Evolutionary conservation across 1,140 invertebrate species (phyloP).

Genomic region (Sipha flava): DNA sequence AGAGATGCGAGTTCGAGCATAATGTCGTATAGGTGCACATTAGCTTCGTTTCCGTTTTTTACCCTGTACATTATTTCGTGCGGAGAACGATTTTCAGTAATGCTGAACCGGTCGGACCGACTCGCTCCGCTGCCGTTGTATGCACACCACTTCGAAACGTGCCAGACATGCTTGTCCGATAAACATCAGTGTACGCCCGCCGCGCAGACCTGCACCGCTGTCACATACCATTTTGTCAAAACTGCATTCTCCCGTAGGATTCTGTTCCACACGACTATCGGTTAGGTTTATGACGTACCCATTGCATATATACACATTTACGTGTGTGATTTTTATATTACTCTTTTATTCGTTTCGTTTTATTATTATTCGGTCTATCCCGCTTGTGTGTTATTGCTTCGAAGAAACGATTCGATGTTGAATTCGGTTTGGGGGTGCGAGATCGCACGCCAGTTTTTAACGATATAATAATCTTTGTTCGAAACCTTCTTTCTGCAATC

Average conservation of each 20-base stretch:
- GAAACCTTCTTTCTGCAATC: no score
- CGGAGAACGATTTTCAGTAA: background rate
- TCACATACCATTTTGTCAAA: slow-evolving; percentile 31
- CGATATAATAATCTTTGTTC: no score
- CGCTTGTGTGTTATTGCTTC: background rate
- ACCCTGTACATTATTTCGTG: no score
- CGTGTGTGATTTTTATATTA: no score
- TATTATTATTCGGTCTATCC: background rate
- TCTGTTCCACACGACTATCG: background rate
- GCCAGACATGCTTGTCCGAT: slow-evolving; percentile 11
- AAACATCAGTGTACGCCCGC: background rate
- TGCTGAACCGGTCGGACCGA: background rate
- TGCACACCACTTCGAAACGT: background rate
- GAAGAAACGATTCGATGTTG: background rate
- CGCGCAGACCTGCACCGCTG: background rate
- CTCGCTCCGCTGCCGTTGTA: background rate
- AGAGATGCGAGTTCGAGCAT: no score
- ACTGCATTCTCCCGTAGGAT: slow-evolving; percentile 29
- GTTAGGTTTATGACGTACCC: background rate
- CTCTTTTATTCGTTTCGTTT: background rate
- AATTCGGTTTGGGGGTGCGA: no score
- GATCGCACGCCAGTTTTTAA: no score
- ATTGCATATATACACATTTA: no score
- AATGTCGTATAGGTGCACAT: no score
- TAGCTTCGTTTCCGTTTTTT: no score